Base-by-base conservation (phyloP, 2,888 invertebrate species). In the Caenorhabditis sp. region DNA sequence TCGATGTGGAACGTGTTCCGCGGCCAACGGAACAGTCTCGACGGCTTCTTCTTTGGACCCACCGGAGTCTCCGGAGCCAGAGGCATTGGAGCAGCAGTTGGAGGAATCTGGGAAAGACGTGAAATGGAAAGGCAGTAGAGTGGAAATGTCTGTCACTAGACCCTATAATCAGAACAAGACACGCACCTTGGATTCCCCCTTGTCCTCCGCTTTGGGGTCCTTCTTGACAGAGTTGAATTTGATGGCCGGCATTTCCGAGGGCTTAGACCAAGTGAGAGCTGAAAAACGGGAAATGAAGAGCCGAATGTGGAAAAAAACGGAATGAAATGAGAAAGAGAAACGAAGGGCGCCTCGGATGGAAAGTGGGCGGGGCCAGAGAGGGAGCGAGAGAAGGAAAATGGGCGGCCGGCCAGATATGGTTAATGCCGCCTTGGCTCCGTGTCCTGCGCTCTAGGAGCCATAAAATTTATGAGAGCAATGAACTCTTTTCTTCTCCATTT, bases 201-300 rank as follows among this genome's bases (percentile, higher is more conserved):
- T 44, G n/a, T 37, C 64, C n/a, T 62, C 50, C 32, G 40, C n/a
- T n/a, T n/a, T n/a, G n/a, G n/a, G n/a, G n/a, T n/a, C n/a, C n/a
- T n/a, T n/a, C n/a, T n/a, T n/a, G n/a, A n/a, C n/a, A n/a, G n/a
- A 44, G 56, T 64, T 44, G 64, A 72, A 72, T 56, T 56, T 62
- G 32, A 72, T 64, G 9, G 72, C 55, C 5, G 72, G 72, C 72
- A 72, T 72, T 22, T 24, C 24, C 13, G 1, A 37, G n/a, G n/a
- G n/a, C n/a, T n/a, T n/a, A n/a, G n/a, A n/a, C n/a, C n/a, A n/a
- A n/a, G n/a, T n/a, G n/a, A n/a, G n/a, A 40, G 40, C 15, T 1
- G 60, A 20, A 40, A 37, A 37, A n/a, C n/a, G n/a, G n/a, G 20
- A 60, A 32, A 4, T 32, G 32, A 32, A 32, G 64, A 64, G 22